Evolutionary conservation across 2,797 vertebrate genomes (phyloP).

Genomic region (Cebuella pygmaea): DNA sequence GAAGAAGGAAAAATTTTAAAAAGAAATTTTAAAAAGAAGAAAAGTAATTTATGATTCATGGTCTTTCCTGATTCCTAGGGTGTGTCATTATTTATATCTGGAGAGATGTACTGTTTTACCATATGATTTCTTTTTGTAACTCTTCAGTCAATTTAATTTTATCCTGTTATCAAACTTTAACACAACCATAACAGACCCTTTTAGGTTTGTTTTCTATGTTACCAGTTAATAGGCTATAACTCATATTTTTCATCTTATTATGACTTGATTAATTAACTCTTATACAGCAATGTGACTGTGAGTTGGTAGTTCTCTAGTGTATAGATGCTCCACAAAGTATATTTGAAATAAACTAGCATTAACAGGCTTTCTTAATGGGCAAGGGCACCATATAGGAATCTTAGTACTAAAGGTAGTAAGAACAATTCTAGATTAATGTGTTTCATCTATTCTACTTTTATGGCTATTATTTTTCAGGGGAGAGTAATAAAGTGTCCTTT

Average conservation of each 20-base stretch:
- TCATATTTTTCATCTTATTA: neutral
- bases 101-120: neutral
- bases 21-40: neutral
- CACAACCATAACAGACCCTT: neutral
- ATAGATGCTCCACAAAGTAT: neutral
- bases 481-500: neutral
- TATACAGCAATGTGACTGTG: neutral
- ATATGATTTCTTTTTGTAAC: neutral
- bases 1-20: neutral
- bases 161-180: neutral
- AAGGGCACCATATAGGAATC: neutral
- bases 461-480: conserved; percentile 1
- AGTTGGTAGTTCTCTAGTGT: neutral
- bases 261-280: neutral
- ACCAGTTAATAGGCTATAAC: neutral
- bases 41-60: neutral
- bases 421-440: neutral
- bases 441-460: neutral
- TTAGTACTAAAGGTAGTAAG: neutral
- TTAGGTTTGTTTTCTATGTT: neutral
- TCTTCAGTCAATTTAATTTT: conserved; percentile 1
- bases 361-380: neutral
- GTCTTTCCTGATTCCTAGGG: neutral
- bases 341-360: neutral
- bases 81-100: neutral